Evolutionary conservation across 1,140 invertebrate genomes (phyloP).

Genomic region (Aphelenchoides avenae): DNA sequence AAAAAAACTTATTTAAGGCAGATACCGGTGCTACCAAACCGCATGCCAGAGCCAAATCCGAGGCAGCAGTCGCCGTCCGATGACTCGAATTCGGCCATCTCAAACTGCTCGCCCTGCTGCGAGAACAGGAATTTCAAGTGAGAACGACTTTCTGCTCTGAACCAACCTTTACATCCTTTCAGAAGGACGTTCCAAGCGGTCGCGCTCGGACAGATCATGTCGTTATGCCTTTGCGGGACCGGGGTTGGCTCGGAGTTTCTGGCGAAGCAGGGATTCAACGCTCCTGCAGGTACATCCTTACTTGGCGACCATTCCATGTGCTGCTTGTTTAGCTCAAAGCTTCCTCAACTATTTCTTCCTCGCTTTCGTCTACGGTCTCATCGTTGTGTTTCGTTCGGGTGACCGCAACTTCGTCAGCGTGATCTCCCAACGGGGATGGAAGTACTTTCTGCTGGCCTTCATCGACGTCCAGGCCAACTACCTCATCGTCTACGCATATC

Average conservation of each 20-base stretch:
- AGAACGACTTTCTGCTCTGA: constrained; percentile 4
- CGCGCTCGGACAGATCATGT: constrained; percentile 50
- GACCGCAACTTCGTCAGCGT: constrained; percentile 57
- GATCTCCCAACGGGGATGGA: constrained; percentile 70
- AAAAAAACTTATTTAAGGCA: too few relatives aligned
- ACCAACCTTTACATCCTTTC: constrained; percentile 22
- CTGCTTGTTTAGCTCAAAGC: constrained; percentile 44
- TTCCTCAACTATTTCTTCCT: constrained; percentile 56
- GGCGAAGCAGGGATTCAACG: constrained; percentile 38
- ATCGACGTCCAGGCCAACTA: constrained; percentile 78
- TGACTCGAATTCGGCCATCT: too few relatives aligned
- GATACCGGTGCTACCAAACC: too few relatives aligned
- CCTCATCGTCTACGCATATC: constrained; percentile 71
- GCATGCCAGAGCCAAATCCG: too few relatives aligned
- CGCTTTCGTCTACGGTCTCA: constrained; percentile 52
- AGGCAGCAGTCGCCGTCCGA: too few relatives aligned
- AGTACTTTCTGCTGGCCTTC: constrained; percentile 71
- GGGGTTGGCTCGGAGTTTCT: constrained; percentile 46
- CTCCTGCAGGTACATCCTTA: constrained; percentile 43
- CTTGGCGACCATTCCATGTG: constrained; percentile 18
- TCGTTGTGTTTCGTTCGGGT: constrained; percentile 41
- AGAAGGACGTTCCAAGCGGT: constrained; percentile 47
- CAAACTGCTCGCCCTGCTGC: constrained; percentile 47
- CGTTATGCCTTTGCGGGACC: constrained; percentile 52
- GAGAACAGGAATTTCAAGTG: constrained; percentile 41